Base-by-base conservation (phyloP, 1,140 invertebrate species). In the Lasaia peninsularis region DNA sequence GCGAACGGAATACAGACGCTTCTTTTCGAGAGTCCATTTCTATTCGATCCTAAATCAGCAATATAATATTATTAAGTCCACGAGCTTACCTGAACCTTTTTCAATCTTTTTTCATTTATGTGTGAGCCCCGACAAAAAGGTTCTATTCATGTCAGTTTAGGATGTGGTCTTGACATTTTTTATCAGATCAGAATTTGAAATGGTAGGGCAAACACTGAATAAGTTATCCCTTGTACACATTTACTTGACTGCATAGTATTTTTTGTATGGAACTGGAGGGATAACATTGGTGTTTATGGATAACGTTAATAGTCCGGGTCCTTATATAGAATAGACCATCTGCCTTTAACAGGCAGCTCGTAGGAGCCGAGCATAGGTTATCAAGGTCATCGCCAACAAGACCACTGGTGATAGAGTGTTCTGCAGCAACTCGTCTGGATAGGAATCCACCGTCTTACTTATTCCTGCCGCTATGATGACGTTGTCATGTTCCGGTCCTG, bases 41-140 rank as follows among this genome's bases (percentile, higher is more conserved):
- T 21, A 44, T 55, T 55, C 37, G 18, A 24, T 55, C 40, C 28
- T 44, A 55, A 55, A 37, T 55, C 53, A 44, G 35, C n/a, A 55
- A 37, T 18, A 44, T 55, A 55, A 55, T 55, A 55, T 34, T 55
- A 37, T 55, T 55, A 55, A 40, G 34, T 55, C 40, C 21, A 34
- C 40, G 35, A 55, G 35, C 35, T 44, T 20, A 37, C 21, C 40
- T 40, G 53, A 37, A 37, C 53, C 40, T 55, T 37, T 55, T 55
- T 55, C 53, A 55, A 55, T 55, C 35, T 55, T 24, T 12, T 55
- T 55, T 55, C 53, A 35, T 44, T 55, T 53, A 40, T 24, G 28
- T 55, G 37, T 56, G 40, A 44, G 40, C 12, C 34, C 35, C 37
- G 35, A 55, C 53, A 48, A 56, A 56, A 48, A 44, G 37, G 20